phyloP scores from a whole-genome alignment of 2,113 vertebrate species.

The Mormoops blainvillei region DNA sequence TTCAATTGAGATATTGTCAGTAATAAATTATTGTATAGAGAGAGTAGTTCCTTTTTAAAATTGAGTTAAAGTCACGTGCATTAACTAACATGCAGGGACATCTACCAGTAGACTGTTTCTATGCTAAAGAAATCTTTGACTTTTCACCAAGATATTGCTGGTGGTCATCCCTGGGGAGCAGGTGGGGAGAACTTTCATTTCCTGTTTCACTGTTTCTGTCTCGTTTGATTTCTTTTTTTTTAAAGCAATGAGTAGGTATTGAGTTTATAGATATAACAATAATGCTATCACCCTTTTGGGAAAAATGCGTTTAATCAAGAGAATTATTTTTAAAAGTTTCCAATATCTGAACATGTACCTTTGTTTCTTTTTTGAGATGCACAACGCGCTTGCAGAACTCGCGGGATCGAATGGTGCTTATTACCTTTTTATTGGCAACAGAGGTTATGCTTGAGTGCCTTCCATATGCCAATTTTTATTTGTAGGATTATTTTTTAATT shows the following conservation, averaged over 20 bases:
- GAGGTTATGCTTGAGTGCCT: background rate
- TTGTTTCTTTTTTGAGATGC: background rate
- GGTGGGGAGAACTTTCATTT: background rate
- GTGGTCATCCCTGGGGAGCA: background rate
- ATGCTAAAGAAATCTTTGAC: background rate
- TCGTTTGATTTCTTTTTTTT: background rate
- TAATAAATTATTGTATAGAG: background rate
- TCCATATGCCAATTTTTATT: background rate
- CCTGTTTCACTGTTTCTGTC: background rate
- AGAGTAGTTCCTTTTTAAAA: background rate
- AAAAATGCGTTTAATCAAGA: background rate
- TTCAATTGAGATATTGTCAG: background rate
- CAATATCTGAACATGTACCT: background rate
- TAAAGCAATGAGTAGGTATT: background rate
- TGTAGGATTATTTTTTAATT: background rate
- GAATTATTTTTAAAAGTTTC: background rate
- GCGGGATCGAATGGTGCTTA: background rate
- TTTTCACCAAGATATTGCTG: background rate
- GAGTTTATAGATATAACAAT: background rate
- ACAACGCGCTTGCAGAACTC: background rate
- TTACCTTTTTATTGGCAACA: background rate
- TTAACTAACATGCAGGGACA: background rate
- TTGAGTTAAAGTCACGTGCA: background rate
- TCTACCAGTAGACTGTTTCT: background rate
- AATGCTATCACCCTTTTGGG: background rate